Base-by-base conservation (phyloP, 2,113 vertebrate species). In the Pampusana beccarii region DNA sequence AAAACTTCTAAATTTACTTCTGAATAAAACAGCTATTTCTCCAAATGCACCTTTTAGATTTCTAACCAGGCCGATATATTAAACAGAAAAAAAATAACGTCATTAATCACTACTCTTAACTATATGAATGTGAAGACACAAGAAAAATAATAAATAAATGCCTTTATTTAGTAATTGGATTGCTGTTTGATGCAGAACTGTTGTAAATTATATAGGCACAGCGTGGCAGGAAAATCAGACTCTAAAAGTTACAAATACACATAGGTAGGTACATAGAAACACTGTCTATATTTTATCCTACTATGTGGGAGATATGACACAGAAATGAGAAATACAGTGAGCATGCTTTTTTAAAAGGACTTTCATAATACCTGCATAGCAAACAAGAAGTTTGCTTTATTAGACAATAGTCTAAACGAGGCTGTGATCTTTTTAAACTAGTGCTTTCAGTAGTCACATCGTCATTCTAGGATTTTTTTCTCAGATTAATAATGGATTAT, bases 261-360 rank as follows among this genome's bases (percentile, higher is more conserved):
- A 78, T 50, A 80, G 13, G 4, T 9, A 50, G 6, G 10, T 36
- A 19, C 7, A 38, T 14, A 1, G 17, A 81, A 86, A 73, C 5
- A 36, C 14, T 40, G 29, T 24, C 21, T 57, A 24, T 54, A 65
- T 58, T n/a, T 20, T 58, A n/a, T 26, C 8, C 9, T 44, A 31
- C 61, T 26, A 65, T 10, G 67, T 11, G n/a, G 44, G 74, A 42
- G 33, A 54, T 16, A 13, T 13, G 57, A 40, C 19, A 50, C 16
- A 40, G 19, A 40, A 40, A 5, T 33, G 28, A 36, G 4, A 0
- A 44, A 25, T 10, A 58, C 1, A 1, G 5, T 28, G 4, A 2
- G 5, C 3, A 21, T 77, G 11, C 2, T 57, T 88, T 83, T 69
- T 13, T 50, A 4, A 75, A 83, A 66, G 4, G 6, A 26, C 24